Conservation (phyloP, 2,113 vertebrate genomes). For the Anthoscopus minutus region DNA sequence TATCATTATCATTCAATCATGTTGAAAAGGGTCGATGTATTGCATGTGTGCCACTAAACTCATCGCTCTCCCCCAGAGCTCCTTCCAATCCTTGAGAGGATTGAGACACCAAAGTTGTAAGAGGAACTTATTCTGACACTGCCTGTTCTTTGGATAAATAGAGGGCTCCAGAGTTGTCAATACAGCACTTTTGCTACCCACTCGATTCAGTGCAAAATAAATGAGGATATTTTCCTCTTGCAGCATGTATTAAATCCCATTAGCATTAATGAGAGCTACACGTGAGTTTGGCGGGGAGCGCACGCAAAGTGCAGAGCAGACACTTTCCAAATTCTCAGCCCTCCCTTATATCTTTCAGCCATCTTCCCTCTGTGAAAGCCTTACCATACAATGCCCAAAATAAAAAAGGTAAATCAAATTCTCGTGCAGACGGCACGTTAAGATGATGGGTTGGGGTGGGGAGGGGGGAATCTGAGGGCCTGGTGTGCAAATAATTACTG, state of each 20-base stretch:
- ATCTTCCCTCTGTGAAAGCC: constrained; percentile 2
- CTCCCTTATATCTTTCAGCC: constrained; percentile 17
- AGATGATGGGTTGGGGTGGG: not conserved
- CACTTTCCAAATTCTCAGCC: constrained; percentile 47
- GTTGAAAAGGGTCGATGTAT: not conserved
- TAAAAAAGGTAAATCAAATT: constrained; percentile 47
- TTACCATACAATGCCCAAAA: not conserved
- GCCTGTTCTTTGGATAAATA: constrained; percentile 28
- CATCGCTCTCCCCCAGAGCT: not conserved
- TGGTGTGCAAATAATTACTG: constrained; percentile 29
- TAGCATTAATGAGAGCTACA: constrained; percentile 58
- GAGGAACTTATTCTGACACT: not conserved
- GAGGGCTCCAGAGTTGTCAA: constrained; percentile 28
- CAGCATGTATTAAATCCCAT: constrained; percentile 61
- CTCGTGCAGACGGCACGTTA: not conserved
- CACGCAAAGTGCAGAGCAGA: constrained; percentile 41
- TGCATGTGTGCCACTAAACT: not conserved
- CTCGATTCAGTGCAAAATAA: constrained; percentile 36
- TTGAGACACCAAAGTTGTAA: not conserved
- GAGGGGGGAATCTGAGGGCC: not conserved
- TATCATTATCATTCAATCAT: not conserved
- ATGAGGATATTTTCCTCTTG: constrained; percentile 59
- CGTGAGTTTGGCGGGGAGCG: constrained; percentile 18
- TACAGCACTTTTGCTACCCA: constrained; percentile 43
- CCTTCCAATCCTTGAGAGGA: not conserved